Evolutionary conservation across 92 coral and sea anemone genomes (phyloP).

Genomic region (Micromussa lordhowensis): DNA sequence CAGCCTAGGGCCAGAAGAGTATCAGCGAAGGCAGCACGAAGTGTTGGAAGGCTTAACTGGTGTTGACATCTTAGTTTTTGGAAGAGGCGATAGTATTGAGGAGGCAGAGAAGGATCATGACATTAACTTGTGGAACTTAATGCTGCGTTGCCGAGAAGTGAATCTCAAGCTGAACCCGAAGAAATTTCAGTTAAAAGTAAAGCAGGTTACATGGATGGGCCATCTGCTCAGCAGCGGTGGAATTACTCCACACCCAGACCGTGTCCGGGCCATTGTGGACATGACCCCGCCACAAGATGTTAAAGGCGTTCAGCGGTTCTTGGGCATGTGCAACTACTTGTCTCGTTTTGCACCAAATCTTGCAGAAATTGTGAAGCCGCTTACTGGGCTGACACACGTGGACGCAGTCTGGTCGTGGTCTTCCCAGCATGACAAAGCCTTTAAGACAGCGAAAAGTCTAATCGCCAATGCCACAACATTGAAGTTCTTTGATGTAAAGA

Average conservation of each 20-base stretch:
- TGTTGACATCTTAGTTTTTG: no score
- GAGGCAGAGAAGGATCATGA: neutral
- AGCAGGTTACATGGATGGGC: neutral
- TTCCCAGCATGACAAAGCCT: conserved; percentile 19
- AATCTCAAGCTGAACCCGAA: neutral
- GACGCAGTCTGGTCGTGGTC: conserved; percentile 50
- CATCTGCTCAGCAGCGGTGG: neutral
- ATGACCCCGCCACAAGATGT: neutral
- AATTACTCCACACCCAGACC: neutral
- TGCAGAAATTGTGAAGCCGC: conserved; percentile 38
- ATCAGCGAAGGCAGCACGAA: neutral
- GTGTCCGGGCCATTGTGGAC: neutral
- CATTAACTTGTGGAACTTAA: no score
- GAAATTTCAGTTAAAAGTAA: neutral
- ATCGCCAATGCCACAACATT: conserved; percentile 37
- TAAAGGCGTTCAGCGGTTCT: conserved; percentile 1
- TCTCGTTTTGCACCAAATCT: no score
- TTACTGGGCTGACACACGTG: conserved; percentile 39
- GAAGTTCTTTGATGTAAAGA: conserved; percentile 35
- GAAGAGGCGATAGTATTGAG: neutral
- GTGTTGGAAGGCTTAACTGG: neutral
- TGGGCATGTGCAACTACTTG: no score
- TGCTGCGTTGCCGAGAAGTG: no score
- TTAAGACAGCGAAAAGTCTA: conserved; percentile 24
- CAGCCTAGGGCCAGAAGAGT: no score